These are phyloP conservation scores for Phocides pigmalion DNA, from an alignment of 1,140 invertebrate genomes.

Conservation along the genomic window DNA sequence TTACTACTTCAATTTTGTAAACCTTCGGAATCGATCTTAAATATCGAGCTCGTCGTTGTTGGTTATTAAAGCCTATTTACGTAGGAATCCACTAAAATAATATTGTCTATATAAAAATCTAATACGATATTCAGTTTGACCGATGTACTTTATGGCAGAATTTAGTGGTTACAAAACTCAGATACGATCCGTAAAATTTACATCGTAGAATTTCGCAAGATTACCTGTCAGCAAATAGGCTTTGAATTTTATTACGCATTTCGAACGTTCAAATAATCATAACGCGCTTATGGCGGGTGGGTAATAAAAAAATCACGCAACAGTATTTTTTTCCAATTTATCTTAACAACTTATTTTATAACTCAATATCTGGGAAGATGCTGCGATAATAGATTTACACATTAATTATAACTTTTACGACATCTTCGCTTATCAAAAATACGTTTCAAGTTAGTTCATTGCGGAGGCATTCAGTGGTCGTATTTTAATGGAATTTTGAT, in stretches of 20 bases:
- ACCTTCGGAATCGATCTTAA: too few relatives aligned
- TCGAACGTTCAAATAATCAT: conserved; percentile 61
- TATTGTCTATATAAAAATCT: not conserved
- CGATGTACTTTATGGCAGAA: conserved; percentile 13
- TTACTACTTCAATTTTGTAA: too few relatives aligned
- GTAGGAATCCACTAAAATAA: not conserved
- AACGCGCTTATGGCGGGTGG: conserved; percentile 52
- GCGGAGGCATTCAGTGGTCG: not conserved
- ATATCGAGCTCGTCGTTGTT: too few relatives aligned
- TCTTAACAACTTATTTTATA: conserved; percentile 65
- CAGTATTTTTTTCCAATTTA: conserved; percentile 66
- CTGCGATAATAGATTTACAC: conserved; percentile 61
- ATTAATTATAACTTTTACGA: conserved; percentile 62
- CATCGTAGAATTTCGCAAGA: conserved; percentile 31
- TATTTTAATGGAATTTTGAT: too few relatives aligned
- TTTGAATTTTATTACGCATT: conserved; percentile 61
- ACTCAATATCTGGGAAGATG: conserved; percentile 53
- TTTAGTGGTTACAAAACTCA: conserved; percentile 33
- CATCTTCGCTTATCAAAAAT: conserved; percentile 43
- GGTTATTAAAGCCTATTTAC: not conserved
- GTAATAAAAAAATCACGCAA: conserved; percentile 54
- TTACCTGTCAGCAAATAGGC: conserved; percentile 47
- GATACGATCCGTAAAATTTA: conserved; percentile 34
- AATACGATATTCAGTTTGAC: not conserved
- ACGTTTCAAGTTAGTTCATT: not conserved